Evolutionary conservation across 2,888 invertebrate species (phyloP).

Genomic region (Stenurella melanura): DNA sequence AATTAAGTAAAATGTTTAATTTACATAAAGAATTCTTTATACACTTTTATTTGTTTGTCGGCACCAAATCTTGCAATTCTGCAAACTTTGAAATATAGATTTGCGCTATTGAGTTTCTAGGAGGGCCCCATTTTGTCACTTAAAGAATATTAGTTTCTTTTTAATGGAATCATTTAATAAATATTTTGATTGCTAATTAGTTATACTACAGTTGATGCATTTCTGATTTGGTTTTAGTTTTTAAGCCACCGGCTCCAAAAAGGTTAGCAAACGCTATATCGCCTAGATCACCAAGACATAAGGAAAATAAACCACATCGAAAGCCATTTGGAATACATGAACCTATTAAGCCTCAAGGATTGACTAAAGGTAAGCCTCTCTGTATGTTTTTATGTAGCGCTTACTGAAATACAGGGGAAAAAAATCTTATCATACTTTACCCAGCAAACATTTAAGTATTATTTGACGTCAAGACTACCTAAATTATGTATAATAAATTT

Average conservation of each 20-base stretch:
- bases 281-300: conserved; percentile 43
- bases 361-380: conserved; percentile 19
- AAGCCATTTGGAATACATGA: conserved; percentile 26
- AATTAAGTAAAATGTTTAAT: too few relatives aligned
- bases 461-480: too few relatives aligned
- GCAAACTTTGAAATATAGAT: neutral
- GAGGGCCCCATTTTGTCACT: conserved; percentile 8
- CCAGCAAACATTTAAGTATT: too few relatives aligned
- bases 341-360: neutral
- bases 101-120: neutral
- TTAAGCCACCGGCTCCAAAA: conserved; percentile 56
- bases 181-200: neutral
- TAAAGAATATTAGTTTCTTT: neutral
- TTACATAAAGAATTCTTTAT: too few relatives aligned
- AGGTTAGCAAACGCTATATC: conserved; percentile 40
- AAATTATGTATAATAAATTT: too few relatives aligned
- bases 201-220: neutral
- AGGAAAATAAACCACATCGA: conserved; percentile 37
- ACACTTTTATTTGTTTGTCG: too few relatives aligned
- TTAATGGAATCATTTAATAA: neutral
- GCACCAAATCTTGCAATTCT: too few relatives aligned
- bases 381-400: neutral
- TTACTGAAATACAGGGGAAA: too few relatives aligned
- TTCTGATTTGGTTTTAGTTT: conserved; percentile 52
- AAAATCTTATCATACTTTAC: too few relatives aligned